Base-by-base conservation (phyloP, 1,140 invertebrate genomes). In the Euwallacea fornicatus region DNA sequence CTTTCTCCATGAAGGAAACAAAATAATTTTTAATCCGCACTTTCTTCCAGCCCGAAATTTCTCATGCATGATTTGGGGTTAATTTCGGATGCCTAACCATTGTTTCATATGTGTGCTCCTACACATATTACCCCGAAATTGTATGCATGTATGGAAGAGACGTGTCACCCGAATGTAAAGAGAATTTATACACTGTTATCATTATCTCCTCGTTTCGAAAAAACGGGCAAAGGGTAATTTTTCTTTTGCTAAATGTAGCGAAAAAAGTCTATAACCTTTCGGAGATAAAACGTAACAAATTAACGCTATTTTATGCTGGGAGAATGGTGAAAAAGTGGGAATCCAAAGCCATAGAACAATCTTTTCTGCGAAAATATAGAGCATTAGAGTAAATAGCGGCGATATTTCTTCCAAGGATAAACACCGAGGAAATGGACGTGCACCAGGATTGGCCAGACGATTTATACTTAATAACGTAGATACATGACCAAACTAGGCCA, bases 351-450 rank as follows among this genome's bases (percentile, higher is more conserved):
- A 69, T 69, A 69, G 59, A 69, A 43, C 67, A 62, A 62, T 69
- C 67, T 69, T 69, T 61, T 61, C 44, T 8, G 41, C 41, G 46
- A 69, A 69, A 69, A 69, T 69, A 69, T 69, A 62, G 60, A 61
- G 67, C 67, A 62, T 69, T 69, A 69, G 59, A 69, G 59, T 69
- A 62, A 69, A 69, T 61, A 69, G 67, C 58, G 15, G 59, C 67
- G 50, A 69, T 69, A 69, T 69, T 69, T 69, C 67, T 69, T 47
- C 46, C 43, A 69, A 55, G 67, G 67, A 69, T 69, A 69, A 69
- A 69, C 67, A 69, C 67, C 33, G 59, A 61, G 67, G 53, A 61
- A 69, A 69, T 69, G 67, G 67, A 69, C 67, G 67, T 69, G 50
- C 60, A 62, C 44, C 42, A 56, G 67, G 47, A 69, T 69, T 61